A percentile compares a stretch with the other conserved stretches of the same genome.
phyloP scores from a whole-genome alignment of 2,113 vertebrate genomes.

The Anser brachyrhynchus region DNA sequence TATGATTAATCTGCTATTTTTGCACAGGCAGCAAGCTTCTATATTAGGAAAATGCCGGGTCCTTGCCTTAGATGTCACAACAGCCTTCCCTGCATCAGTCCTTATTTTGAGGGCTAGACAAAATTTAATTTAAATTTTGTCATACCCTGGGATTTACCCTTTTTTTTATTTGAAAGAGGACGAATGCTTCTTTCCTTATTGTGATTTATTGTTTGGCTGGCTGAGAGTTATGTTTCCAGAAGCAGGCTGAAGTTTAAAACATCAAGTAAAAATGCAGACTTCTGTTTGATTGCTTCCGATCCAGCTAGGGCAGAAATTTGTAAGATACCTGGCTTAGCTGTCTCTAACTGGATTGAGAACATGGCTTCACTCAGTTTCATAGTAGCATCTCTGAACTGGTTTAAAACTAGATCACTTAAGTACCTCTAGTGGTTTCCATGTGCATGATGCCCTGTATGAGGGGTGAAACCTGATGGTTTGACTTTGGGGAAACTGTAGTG shows the following conservation, averaged over 20 bases:
- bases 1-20: slow-evolving; percentile 17
- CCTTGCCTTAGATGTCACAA: not conserved
- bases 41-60: not conserved
- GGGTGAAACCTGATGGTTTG: not conserved
- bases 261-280: not conserved
- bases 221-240: not conserved
- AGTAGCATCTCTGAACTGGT: not conserved
- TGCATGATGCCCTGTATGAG: not conserved
- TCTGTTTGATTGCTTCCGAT: not conserved
- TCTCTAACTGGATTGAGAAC: not conserved
- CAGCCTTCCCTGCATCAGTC: not conserved
- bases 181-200: not conserved
- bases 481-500: not conserved
- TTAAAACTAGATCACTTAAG: not conserved
- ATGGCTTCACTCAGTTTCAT: not conserved
- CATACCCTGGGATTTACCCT: not conserved
- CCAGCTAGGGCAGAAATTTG: not conserved
- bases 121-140: not conserved
- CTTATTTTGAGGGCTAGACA: not conserved
- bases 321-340: not conserved
- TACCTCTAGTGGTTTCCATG: not conserved
- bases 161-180: not conserved
- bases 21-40: not conserved
- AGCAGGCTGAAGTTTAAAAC: not conserved
- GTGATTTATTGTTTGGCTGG: not conserved